These are phyloP conservation scores for Epinephelus coioides DNA, from an alignment of 2,797 vertebrate genomes.

Conservation along the genomic window DNA sequence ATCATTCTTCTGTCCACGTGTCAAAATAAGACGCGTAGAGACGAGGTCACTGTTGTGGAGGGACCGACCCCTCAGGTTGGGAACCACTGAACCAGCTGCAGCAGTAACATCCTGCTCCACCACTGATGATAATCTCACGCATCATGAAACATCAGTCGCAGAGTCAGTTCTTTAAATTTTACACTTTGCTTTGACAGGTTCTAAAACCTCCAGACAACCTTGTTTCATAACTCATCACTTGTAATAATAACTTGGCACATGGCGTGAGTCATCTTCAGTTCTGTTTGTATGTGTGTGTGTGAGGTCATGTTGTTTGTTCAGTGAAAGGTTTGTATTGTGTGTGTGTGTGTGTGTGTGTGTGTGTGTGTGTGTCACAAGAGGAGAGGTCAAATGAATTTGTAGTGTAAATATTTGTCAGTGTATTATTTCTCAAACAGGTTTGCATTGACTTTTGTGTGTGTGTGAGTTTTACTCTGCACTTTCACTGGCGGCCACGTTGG, in stretches of 20 bases:
- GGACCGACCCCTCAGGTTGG: no score
- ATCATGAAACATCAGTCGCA: no score
- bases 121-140: no score
- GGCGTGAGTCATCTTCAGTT: conserved; percentile 5
- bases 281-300: conserved; percentile 6
- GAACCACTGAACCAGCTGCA: no score
- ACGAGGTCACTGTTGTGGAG: no score
- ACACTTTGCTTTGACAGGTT: not conserved
- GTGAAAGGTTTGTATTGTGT: conserved; percentile 31
- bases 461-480: conserved; percentile 7
- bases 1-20: no score
- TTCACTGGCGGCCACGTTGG: not conserved
- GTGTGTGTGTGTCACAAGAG: conserved; percentile 15
- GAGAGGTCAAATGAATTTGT: conserved; percentile 60
- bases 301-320: conserved; percentile 35
- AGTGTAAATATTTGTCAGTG: conserved; percentile 68
- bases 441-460: conserved; percentile 15
- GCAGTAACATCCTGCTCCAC: no score
- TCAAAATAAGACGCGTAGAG: no score
- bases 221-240: not conserved
- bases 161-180: no score
- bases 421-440: conserved; percentile 65
- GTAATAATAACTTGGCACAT: not conserved
- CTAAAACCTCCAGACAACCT: not conserved
- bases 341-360: conserved; percentile 27